Base-by-base conservation (phyloP, 2,113 vertebrate genomes). In the Ondatra zibethicus region DNA sequence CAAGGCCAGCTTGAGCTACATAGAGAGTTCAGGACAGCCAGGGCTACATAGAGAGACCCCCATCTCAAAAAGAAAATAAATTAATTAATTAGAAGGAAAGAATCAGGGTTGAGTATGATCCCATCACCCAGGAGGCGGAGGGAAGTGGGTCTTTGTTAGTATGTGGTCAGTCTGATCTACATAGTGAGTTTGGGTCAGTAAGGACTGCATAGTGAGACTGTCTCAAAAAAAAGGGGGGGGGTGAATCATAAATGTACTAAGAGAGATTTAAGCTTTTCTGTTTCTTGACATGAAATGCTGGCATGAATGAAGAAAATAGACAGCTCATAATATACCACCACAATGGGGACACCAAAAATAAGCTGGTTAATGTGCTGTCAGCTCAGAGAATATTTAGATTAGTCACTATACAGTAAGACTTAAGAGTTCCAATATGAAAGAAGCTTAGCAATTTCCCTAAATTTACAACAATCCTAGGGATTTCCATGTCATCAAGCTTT, bases 211-310 rank as follows among this genome's bases (percentile, higher is more conserved):
- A 82, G n/a, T 39, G n/a, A 82, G 23, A 29, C 12, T 61, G 12
- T 42, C 55, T 36, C 31, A 52, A 52, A 52, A 52, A 78, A 80
- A 47, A 47, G 45, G 45, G 45, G 12, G 16, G 33, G 27, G 29
- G 17, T 86, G 65, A 52, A 91, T 88, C 65, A 78, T 39, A 95
- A 81, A 88, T 72, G 39, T 5, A 42, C 36, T 85, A 72, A 31
- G 55, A 87, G 84, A 50, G 4, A 77, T 58, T 81, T 85, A 80
- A 42, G 82, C 78, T 77, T 95, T 76, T 72, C 25, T 52, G 29
- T 87, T 89, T 50, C 82, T 95, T 90, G 85, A 85, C 58, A 23
- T 76, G n/a, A 95, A 92, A 80, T 91, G 63, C 36, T 77, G 36
- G 55, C 31, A 47, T 70, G 80, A 29, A n/a, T 52, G 50, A 94